Evolutionary conservation across 2,797 vertebrate species (phyloP).

Genomic region (Coccyzus lansbergi): DNA sequence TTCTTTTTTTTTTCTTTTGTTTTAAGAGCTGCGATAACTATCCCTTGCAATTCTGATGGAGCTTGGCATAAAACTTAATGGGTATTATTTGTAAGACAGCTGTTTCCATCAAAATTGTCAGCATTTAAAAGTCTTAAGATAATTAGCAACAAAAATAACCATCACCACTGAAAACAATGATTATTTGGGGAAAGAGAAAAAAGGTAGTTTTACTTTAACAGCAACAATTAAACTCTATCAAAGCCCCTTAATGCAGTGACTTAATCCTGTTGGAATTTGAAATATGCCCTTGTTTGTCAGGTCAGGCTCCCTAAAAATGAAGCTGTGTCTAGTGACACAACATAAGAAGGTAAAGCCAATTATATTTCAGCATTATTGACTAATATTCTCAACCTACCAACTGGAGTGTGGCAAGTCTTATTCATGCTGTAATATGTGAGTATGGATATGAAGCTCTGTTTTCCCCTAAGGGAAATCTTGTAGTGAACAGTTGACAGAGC

Average conservation of each 20-base stretch:
- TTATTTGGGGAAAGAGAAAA: not conserved
- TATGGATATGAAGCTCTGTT: constrained; percentile 28
- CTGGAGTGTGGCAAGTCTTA: constrained; percentile 21
- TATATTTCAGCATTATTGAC: constrained; percentile 48
- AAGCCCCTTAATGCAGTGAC: constrained; percentile 18
- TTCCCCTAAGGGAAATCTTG: constrained; percentile 58
- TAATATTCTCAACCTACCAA: constrained; percentile 47
- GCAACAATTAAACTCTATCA: constrained; percentile 3
- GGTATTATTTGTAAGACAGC: constrained; percentile 10
- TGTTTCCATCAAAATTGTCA: constrained; percentile 1
- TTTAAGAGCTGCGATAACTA: constrained; percentile 21
- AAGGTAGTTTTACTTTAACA: constrained; percentile 28
- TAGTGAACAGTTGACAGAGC: constrained; percentile 48
- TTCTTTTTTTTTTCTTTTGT: not conserved
- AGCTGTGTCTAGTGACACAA: constrained; percentile 35
- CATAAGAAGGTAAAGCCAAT: constrained; percentile 52
- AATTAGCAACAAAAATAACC: not conserved
- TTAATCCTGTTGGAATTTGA: constrained; percentile 60
- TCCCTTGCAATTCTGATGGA: not conserved
- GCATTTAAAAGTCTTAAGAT: constrained; percentile 22
- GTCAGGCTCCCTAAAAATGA: constrained; percentile 43
- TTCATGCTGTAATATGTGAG: constrained; percentile 34
- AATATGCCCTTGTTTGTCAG: constrained; percentile 54
- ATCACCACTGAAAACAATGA: not conserved
- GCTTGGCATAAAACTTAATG: constrained; percentile 1